Conservation (phyloP, 2,113 vertebrate genomes). For the Felis catus region F.catus_Fca126_mat1.0 CM031426.1:61289501-61290000, state of each 20-base stretch:
- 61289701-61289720: neutral
- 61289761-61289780: neutral
- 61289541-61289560: neutral
- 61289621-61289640: neutral
- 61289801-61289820: too few relatives aligned
- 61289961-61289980: rapidly evolving
- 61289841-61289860: rapidly evolving
- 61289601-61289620: neutral
- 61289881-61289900: neutral
- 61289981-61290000: neutral
- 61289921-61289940: neutral
- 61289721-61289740: neutral
- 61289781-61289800: neutral
- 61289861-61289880: too few relatives aligned
- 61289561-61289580: neutral
- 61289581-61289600: neutral
- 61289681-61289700: neutral
- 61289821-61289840: too few relatives aligned
- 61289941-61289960: neutral
- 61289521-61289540: too few relatives aligned
- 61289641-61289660: neutral
- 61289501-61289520: neutral
- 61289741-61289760: neutral
- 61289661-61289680: neutral
- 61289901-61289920: neutral